Conservation (phyloP, 2,888 invertebrate species). For the Creontiades dilutus region DNA sequence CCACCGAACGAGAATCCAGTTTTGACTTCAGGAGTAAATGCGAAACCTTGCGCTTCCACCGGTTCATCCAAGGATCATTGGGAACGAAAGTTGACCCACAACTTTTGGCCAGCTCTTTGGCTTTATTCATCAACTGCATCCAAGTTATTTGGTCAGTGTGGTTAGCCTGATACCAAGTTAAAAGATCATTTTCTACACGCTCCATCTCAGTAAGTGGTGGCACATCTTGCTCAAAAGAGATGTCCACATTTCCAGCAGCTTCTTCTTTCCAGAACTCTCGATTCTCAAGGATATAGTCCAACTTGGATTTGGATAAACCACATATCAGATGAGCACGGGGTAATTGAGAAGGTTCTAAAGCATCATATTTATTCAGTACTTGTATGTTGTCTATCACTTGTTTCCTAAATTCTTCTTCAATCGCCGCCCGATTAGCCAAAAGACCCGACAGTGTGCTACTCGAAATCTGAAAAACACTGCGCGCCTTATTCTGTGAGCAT, state of each 20-base stretch:
- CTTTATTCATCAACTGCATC: conserved; percentile 38
- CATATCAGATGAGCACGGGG: background rate
- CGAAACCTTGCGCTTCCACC: conserved; percentile 33
- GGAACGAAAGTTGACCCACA: background rate
- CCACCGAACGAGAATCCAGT: background rate
- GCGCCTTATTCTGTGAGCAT: conserved; percentile 28
- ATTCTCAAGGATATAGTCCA: background rate
- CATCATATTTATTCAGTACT: conserved; percentile 37
- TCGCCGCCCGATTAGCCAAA: conserved; percentile 6
- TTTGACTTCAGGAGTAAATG: background rate
- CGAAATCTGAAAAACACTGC: background rate
- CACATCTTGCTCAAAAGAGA: background rate
- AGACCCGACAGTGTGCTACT: background rate
- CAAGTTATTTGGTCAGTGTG: background rate
- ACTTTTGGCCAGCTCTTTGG: conserved; percentile 16
- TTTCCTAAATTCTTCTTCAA: conserved; percentile 14
- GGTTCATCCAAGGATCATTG: conserved; percentile 40
- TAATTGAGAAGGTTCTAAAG: background rate
- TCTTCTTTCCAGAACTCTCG: background rate
- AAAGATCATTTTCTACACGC: conserved; percentile 1
- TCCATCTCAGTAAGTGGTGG: background rate
- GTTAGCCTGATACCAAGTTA: conserved; percentile 21
- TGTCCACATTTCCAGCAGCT: background rate
- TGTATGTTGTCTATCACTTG: background rate
- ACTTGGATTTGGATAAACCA: background rate